Conservation (phyloP, 2,113 vertebrate species). For the Sturnus vulgaris region DNA sequence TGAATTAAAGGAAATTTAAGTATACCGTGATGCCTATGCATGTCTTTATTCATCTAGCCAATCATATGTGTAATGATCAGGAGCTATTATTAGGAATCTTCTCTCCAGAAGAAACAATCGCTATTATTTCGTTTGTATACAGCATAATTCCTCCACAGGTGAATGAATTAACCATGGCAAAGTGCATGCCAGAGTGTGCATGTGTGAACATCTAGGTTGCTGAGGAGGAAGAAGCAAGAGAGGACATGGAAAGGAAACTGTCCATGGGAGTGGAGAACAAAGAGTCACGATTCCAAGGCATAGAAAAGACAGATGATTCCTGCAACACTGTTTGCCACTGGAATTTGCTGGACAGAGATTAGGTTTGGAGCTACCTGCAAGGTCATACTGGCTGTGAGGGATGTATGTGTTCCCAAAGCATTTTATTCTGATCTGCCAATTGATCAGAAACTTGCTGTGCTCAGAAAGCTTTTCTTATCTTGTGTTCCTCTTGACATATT, state of each 20-base stretch:
- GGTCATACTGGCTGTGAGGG: background rate
- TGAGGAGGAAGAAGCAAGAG: background rate
- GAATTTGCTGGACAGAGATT: background rate
- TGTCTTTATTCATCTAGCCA: background rate
- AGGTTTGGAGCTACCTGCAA: background rate
- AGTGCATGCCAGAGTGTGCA: background rate
- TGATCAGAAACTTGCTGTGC: background rate
- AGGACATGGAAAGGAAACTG: fast-evolving
- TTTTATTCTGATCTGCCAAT: background rate
- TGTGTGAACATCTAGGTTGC: background rate
- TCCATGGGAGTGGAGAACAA: background rate
- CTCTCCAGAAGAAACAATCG: background rate
- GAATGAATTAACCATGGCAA: background rate
- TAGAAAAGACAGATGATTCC: background rate
- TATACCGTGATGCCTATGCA: background rate
- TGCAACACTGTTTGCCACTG: background rate
- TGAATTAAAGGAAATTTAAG: background rate
- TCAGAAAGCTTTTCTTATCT: background rate
- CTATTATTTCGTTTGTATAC: background rate
- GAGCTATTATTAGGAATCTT: background rate
- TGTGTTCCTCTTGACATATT: background rate
- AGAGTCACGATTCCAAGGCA: background rate
- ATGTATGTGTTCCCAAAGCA: background rate
- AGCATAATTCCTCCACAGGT: background rate
- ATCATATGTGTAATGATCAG: background rate